A percentile compares a stretch with the other conserved stretches of the same genome.
phyloP scores from a whole-genome alignment of 2,113 vertebrate genomes.

The Proterorhinus semilunaris region DNA sequence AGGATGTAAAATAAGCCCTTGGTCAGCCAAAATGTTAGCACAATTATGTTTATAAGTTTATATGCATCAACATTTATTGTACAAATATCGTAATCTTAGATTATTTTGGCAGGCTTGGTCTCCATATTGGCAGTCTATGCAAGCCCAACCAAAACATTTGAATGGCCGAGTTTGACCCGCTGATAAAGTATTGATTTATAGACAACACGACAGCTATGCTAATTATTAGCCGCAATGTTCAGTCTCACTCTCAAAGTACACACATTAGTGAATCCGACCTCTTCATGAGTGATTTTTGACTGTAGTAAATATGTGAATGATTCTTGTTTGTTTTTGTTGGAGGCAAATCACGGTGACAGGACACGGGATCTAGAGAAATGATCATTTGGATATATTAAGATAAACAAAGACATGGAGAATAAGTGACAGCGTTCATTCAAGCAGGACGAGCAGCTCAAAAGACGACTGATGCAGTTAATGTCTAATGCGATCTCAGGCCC shows the following conservation, averaged over 20 bases:
- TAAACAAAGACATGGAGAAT: conserved; percentile 65
- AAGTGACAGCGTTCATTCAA: conserved; percentile 65
- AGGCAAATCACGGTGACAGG: conserved; percentile 35
- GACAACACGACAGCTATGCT: too few relatives aligned
- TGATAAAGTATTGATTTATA: too few relatives aligned
- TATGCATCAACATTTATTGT: too few relatives aligned
- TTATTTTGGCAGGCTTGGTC: too few relatives aligned
- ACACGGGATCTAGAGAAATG: conserved; percentile 16
- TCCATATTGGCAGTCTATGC: too few relatives aligned
- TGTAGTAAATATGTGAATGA: conserved; percentile 70
- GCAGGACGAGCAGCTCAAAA: conserved; percentile 40
- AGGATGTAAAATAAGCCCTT: too few relatives aligned
- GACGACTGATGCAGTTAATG: conserved; percentile 70
- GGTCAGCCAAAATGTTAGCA: too few relatives aligned
- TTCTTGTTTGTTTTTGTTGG: conserved; percentile 60
- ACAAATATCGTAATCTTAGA: too few relatives aligned
- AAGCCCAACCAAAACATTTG: too few relatives aligned
- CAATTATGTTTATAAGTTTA: too few relatives aligned
- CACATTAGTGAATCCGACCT: conserved; percentile 15
- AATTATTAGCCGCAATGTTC: too few relatives aligned
- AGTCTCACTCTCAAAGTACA: not conserved
- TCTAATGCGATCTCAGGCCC: conserved; percentile 57
- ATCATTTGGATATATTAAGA: conserved; percentile 61
- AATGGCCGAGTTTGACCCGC: too few relatives aligned
- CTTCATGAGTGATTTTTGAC: conserved; percentile 53